Evolutionary conservation across 2,888 invertebrate species (phyloP), one percentile per base, ranked within the genome.

Genomic region (Odontomyia ornata): DNA sequence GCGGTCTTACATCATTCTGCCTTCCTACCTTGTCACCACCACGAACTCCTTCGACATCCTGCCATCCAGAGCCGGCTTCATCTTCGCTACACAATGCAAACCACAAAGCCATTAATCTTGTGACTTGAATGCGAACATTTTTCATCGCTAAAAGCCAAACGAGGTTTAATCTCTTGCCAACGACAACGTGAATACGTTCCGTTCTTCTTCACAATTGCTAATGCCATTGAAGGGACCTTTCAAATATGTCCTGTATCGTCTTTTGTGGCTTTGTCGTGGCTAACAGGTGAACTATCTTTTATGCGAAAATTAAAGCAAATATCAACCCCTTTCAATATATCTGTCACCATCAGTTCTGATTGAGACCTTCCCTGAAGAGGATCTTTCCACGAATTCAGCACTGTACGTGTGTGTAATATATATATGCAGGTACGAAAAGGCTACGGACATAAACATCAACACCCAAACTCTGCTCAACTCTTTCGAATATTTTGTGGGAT

Each of bases 261-360:
- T 36, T 36, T 9, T 9, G 36, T 9, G 3, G 36, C 36, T 9
- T 36, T 65, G 73, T 18, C 60, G 65, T 72, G 73, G 65, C 65
- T 78, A 78, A 78, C 75, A 76, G 75, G 75, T 77, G 75, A 75
- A 75, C 65, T 46, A 65, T 69, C 60, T 15, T 43, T 36, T 1
- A 62, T 25, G 27, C 11, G 30, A 30, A 9, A 75, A 77, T 77
- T 77, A 69, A 67, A 62, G 28, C 23, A 7, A 18, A 69, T 11
- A 69, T 69, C 52, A 46, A 69, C 23, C 25, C 25, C 25, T 47
- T 46, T 69, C 69, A 69, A 46, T 27, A 46, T 47, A 65, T 36
- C 36, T 30, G 23, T 36, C 43, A 30, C 30, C 11, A 21, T 65
- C 18, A 30, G 65, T 18, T 36, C 18, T 7, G 65, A 65, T 21